Conservation (phyloP, 2,888 invertebrate species). For the Anaspis maculata region DNA sequence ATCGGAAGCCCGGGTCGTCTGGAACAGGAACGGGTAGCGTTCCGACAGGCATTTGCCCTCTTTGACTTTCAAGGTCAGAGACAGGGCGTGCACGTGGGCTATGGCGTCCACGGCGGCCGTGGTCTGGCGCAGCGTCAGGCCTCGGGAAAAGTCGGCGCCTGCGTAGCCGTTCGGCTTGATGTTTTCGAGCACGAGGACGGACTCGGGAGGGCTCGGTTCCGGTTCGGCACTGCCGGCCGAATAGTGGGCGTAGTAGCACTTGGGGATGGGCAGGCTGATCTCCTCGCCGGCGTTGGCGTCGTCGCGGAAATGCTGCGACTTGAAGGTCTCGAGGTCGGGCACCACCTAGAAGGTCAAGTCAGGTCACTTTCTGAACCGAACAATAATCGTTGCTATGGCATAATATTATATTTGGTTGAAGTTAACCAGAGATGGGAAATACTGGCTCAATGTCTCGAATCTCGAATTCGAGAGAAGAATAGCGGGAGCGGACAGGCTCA, state of each 20-base stretch:
- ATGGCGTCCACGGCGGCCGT: conserved; percentile 63
- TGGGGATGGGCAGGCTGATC: conserved; percentile 57
- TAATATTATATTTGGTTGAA: not conserved
- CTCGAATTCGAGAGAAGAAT: too few species aligned
- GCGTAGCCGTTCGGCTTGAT: conserved; percentile 57
- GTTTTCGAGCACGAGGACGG: conserved; percentile 66
- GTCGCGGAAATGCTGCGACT: conserved; percentile 36
- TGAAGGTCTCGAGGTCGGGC: conserved; percentile 60
- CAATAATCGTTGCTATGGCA: not conserved
- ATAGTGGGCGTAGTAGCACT: conserved; percentile 60
- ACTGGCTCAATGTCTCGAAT: too few species aligned
- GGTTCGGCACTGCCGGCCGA: conserved; percentile 42
- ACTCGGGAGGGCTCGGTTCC: conserved; percentile 49
- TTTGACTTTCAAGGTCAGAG: conserved; percentile 54
- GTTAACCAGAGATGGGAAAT: too few species aligned
- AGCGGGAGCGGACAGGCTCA: too few species aligned
- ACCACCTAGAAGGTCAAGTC: conserved; percentile 48
- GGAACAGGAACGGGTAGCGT: conserved; percentile 62
- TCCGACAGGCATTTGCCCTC: conserved; percentile 46
- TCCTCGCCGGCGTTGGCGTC: conserved; percentile 34
- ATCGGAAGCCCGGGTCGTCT: conserved; percentile 69
- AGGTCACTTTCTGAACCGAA: too few species aligned
- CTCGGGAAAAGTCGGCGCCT: conserved; percentile 60
- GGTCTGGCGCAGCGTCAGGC: conserved; percentile 56
- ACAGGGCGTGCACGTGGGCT: conserved; percentile 65